Evolutionary conservation across 2,113 vertebrate genomes (phyloP).

Genomic region (Aythya baeri): DNA sequence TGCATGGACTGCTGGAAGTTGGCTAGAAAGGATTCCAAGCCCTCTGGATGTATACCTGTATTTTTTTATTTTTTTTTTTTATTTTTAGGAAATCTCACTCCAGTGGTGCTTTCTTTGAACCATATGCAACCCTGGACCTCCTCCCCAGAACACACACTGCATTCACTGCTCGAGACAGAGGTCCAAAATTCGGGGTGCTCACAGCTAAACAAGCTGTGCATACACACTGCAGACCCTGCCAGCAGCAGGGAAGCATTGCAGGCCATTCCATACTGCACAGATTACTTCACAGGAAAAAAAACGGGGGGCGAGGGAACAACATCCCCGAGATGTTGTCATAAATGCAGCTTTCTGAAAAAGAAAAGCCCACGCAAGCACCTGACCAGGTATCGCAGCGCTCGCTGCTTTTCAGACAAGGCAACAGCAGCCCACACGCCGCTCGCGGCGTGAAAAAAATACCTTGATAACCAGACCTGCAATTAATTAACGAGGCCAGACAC

Average conservation of each 20-base stretch:
- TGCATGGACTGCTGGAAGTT: background rate
- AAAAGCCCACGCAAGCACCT: background rate
- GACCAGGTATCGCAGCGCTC: conserved; percentile 19
- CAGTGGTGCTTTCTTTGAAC: background rate
- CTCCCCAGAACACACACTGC: background rate
- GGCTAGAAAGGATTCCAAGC: background rate
- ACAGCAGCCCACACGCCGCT: background rate
- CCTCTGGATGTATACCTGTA: background rate
- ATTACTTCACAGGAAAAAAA: background rate
- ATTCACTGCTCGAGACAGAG: background rate
- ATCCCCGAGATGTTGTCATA: background rate
- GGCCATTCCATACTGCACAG: background rate
- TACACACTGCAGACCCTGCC: background rate
- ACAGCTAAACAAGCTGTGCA: background rate
- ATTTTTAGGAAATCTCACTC: background rate
- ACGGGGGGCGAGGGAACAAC: background rate
- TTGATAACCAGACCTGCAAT: background rate
- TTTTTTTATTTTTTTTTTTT: no score
- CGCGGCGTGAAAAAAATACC: fast-evolving
- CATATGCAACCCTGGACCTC: background rate
- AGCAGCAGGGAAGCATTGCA: background rate
- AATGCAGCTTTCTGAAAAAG: background rate
- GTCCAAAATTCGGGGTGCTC: background rate
- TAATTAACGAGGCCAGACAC: background rate
- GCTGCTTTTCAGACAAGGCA: background rate